Conservation (phyloP, 1,140 invertebrate genomes). For the Pararge aegeria region DNA sequence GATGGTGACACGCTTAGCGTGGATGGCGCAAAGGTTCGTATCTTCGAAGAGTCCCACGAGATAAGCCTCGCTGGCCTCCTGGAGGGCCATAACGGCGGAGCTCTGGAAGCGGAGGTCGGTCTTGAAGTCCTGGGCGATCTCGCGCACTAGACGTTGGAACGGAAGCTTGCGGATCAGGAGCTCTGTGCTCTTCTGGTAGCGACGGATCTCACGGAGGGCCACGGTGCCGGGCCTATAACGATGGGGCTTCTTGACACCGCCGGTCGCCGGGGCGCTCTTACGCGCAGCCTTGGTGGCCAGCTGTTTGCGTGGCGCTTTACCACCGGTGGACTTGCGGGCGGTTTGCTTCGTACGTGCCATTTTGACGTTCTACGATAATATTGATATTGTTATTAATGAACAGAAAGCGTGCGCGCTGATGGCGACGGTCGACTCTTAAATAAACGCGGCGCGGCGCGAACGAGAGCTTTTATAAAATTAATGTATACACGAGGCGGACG, state of each 20-base stretch:
- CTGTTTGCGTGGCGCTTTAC: conserved; percentile 50
- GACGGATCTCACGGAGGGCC: neutral
- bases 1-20: neutral
- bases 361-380: neutral
- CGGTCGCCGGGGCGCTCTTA: conserved; percentile 79
- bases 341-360: neutral
- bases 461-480: no score
- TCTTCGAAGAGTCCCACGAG: neutral
- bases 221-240: conserved; percentile 69
- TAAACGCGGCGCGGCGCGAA: no score
- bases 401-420: conserved; percentile 16
- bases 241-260: conserved; percentile 81
- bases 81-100: neutral
- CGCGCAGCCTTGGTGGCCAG: conserved; percentile 66
- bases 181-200: neutral
- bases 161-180: conserved; percentile 81
- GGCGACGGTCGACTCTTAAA: no score
- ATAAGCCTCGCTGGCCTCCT: neutral
- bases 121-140: neutral
- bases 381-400: no score
- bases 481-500: no score
- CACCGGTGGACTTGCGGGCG: conserved; percentile 22
- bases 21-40: neutral
- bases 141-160: conserved; percentile 27
- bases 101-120: neutral